These are phyloP conservation scores for Drosophila nasuta DNA, from an alignment of 1,140 invertebrate species.

Conservation along the genomic window DNA sequence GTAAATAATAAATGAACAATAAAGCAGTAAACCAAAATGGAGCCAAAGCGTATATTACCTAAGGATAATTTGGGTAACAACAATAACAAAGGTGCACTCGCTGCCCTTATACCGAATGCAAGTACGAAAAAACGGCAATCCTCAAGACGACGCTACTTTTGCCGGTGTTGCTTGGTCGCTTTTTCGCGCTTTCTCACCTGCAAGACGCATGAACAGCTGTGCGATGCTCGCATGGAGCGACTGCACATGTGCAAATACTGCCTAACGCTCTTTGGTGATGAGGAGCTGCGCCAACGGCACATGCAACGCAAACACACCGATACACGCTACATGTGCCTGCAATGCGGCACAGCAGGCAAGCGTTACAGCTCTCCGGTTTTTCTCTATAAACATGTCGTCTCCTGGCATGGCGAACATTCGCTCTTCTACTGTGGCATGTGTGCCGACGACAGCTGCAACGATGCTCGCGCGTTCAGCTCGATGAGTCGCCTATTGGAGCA, in stretches of 20 bases:
- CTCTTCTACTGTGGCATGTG: conserved; percentile 71
- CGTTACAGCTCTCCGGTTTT: conserved; percentile 58
- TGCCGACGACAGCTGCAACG: conserved; percentile 51
- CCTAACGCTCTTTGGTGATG: conserved; percentile 60
- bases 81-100: not conserved
- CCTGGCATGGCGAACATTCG: conserved; percentile 67
- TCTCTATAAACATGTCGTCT: conserved; percentile 63
- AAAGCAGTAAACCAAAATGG: conserved; percentile 5
- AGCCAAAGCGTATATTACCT: conserved; percentile 25
- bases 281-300: conserved; percentile 48
- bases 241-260: conserved; percentile 63
- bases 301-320: conserved; percentile 56
- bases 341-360: conserved; percentile 58
- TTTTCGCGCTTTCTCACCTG: conserved; percentile 46
- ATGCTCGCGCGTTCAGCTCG: conserved; percentile 56
- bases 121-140: conserved; percentile 1
- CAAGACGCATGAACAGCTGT: conserved; percentile 60
- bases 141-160: conserved; percentile 43
- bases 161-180: conserved; percentile 44
- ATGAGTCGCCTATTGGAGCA: conserved; percentile 52
- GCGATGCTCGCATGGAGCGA: conserved; percentile 36
- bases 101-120: not conserved
- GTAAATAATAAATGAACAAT: too few relatives aligned
- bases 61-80: not conserved
- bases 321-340: conserved; percentile 58